Base-by-base conservation (phyloP, 2,113 vertebrate genomes). In the Sinocyclocheilus grahami region DNA sequence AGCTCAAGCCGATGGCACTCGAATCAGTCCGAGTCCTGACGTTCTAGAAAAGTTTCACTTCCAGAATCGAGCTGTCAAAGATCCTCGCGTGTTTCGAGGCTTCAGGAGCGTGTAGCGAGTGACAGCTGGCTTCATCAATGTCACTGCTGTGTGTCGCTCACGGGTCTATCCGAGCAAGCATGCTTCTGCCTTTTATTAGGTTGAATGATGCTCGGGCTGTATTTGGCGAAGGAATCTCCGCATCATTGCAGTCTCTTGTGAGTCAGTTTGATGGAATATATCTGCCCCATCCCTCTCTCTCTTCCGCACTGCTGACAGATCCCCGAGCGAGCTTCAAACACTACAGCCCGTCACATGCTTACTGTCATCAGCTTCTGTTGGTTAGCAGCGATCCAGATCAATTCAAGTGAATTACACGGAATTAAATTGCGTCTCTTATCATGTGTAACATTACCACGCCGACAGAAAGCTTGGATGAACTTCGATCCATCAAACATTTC, bases 231-330 rank as follows among this genome's bases (percentile, higher is more conserved):
- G 86, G 53, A 69, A 48, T 67, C 74, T 76, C 65, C 48, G 84
- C 84, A 83, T 69, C 79, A 51, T 77, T 77, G 67, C 42, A 77
- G 84, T 69, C 69, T 55, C 87, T 46, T 58, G 33, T 82, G 78
- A 63, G 81, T 82, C 78, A 58, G 63, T 83, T 46, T 83, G 74
- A 71, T 76, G 16, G 63, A 39, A 78, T 75, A 78, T 48, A 77
- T 81, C 12, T 76, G 87, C 80, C 87, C 78, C 84, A 75, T 80
- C 82, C 4, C 48, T 78, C 78, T n/a, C 71, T 5, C 83, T 62
- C 86, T 85, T 85, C 82, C 83, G 83, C 87, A 85, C 87, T 88
- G 78, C 53, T 79, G 78, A 82, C 85, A 63, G 85, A 82, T 76
- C 46, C 69, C 53, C 71, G 39, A 76, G 11, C 78, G 85, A 86